A percentile compares a stretch with the other conserved stretches of the same genome.
phyloP scores from a whole-genome alignment of 1,140 invertebrate genomes.

The Octopus bimaculoides region DNA sequence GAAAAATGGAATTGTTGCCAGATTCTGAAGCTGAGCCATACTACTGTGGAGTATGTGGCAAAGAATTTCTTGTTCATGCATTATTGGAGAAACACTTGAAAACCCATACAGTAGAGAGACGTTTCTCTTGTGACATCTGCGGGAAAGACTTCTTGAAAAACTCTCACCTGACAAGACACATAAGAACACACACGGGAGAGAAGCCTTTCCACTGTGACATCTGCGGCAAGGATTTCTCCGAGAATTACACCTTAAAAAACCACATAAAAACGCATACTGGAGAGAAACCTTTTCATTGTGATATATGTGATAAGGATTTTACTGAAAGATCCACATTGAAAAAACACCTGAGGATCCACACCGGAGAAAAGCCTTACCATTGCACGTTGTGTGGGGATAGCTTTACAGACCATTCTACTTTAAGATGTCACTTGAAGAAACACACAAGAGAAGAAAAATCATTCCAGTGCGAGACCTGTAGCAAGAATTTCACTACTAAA shows the following conservation, averaged over 20 bases:
- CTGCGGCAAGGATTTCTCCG: constrained; percentile 38
- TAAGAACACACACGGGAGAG: constrained; percentile 3
- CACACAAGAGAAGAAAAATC: neutral
- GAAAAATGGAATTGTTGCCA: too few relatives aligned
- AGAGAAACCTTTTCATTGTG: constrained; percentile 23
- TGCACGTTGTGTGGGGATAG: constrained; percentile 50
- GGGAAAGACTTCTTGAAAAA: neutral
- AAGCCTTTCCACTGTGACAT: constrained; percentile 46
- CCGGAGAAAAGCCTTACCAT: constrained; percentile 45
- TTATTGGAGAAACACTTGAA: neutral
- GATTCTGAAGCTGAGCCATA: neutral
- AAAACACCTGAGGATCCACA: constrained; percentile 48
- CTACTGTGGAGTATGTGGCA: constrained; percentile 3
- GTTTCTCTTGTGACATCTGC: neutral
- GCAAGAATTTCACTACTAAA: neutral
- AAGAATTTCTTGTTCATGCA: neutral
- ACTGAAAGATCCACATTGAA: constrained; percentile 26
- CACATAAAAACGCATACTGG: constrained; percentile 18
- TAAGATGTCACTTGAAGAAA: constrained; percentile 9
- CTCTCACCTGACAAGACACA: neutral
- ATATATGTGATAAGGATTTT: constrained; percentile 22
- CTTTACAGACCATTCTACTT: neutral
- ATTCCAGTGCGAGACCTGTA: constrained; percentile 13
- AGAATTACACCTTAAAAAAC: constrained; percentile 3
- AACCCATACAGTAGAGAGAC: constrained; percentile 6